A percentile compares a stretch with the other conserved stretches of the same genome.
Conservation (phyloP, 1,140 invertebrate species). For the Oncopodura yosiiana region DNA sequence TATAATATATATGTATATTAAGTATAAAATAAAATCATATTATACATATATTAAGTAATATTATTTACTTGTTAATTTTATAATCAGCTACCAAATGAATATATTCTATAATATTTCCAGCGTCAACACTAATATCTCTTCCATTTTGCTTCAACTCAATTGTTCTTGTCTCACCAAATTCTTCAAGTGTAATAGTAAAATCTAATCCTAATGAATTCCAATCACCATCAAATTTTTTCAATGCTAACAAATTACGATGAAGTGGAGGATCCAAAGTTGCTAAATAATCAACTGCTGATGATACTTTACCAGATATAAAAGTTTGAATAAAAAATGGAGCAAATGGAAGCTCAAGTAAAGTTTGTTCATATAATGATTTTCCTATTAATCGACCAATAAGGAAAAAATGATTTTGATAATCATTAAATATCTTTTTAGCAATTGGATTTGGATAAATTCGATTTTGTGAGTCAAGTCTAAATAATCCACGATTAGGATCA, state of each 20-base stretch:
- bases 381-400: constrained; percentile 92
- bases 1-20: neutral
- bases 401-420: constrained; percentile 84
- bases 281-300: constrained; percentile 77
- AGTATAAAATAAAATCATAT: neutral
- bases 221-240: constrained; percentile 71
- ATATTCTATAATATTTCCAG: constrained; percentile 88
- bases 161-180: constrained; percentile 77
- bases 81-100: constrained; percentile 93
- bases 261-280: constrained; percentile 85
- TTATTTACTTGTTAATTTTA: constrained; percentile 75
- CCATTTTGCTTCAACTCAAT: constrained; percentile 86
- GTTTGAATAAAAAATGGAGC: constrained; percentile 67
- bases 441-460: constrained; percentile 92
- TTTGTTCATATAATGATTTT: constrained; percentile 91
- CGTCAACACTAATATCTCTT: constrained; percentile 76
- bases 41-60: constrained; percentile 3
- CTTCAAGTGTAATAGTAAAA: constrained; percentile 81
- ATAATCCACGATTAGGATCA: constrained; percentile 93
- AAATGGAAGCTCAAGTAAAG: constrained; percentile 85
- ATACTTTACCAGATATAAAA: constrained; percentile 66
- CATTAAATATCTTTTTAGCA: constrained; percentile 67
- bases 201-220: constrained; percentile 72
- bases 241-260: constrained; percentile 78
- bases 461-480: constrained; percentile 81